Evolutionary conservation across 2,113 vertebrate genomes (phyloP).

Genomic region (Erythrocebus patas): DNA sequence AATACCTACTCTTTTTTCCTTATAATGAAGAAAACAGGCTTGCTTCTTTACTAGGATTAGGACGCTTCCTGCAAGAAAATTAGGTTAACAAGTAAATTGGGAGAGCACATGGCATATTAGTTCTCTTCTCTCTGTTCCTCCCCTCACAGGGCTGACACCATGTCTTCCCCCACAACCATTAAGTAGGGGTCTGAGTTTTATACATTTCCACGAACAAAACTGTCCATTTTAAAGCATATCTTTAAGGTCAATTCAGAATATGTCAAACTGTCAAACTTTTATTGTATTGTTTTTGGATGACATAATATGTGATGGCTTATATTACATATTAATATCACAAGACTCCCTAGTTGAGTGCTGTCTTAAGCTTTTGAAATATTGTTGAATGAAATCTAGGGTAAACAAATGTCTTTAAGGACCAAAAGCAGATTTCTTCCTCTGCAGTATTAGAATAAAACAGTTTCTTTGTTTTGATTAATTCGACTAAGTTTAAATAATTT

Average conservation of each 20-base stretch:
- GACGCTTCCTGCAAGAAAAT: background rate
- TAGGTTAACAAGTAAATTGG: background rate
- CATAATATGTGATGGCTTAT: background rate
- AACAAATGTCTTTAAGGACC: background rate
- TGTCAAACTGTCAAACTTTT: background rate
- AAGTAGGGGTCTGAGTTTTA: background rate
- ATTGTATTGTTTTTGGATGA: background rate
- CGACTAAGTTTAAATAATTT: background rate
- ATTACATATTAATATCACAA: background rate
- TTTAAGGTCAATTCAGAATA: background rate
- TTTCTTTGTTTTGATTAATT: background rate
- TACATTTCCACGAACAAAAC: background rate
- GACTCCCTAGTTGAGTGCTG: background rate
- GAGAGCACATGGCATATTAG: fast-evolving
- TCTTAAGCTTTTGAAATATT: background rate
- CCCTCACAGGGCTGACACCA: fast-evolving
- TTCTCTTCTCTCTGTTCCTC: no score
- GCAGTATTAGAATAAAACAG: background rate
- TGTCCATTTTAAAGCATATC: background rate
- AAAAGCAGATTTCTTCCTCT: background rate
- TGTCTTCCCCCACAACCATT: background rate
- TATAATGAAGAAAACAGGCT: background rate
- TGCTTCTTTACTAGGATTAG: background rate
- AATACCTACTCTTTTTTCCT: background rate
- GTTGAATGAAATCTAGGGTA: background rate